phyloP scores from a whole-genome alignment of 2,797 vertebrate genomes.

The Fistularia commersonii region DNA sequence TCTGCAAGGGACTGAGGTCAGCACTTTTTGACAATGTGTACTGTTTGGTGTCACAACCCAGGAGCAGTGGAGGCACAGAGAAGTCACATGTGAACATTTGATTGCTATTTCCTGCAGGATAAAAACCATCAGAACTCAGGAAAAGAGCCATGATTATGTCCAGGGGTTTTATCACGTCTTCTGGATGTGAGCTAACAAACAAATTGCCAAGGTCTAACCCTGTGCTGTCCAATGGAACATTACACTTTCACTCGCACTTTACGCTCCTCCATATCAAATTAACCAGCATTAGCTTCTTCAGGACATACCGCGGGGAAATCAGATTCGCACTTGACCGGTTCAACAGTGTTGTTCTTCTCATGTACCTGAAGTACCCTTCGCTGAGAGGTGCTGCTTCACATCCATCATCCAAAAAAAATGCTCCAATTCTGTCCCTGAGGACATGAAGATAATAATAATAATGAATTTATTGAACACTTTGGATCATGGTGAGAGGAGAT shows the following conservation, averaged over 20 bases:
- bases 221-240: background rate
- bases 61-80: constrained; percentile 80
- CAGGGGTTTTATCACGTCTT: constrained; percentile 56
- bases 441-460: background rate
- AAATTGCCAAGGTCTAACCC: constrained; percentile 21
- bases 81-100: constrained; percentile 85
- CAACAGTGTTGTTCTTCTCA: constrained; percentile 41
- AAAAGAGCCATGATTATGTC: constrained; percentile 79
- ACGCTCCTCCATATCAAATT: constrained; percentile 62
- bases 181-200: accelerated
- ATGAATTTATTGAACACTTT: no score
- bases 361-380: constrained; percentile 64
- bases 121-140: constrained; percentile 75
- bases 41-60: constrained; percentile 47
- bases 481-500: no score
- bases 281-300: constrained; percentile 68
- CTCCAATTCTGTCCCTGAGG: constrained; percentile 40
- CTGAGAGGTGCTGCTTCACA: constrained; percentile 31
- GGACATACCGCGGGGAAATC: constrained; percentile 59
- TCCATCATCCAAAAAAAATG: constrained; percentile 48
- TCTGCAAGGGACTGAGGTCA: constrained; percentile 64
- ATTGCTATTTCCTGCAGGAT: constrained; percentile 78
- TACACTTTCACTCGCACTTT: constrained; percentile 15
- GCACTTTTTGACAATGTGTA: constrained; percentile 73
- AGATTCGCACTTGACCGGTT: constrained; percentile 28